These are phyloP conservation scores for Ophioninae sp. DNA, from an alignment of 2,888 invertebrate genomes.

Conservation along the genomic window DNA sequence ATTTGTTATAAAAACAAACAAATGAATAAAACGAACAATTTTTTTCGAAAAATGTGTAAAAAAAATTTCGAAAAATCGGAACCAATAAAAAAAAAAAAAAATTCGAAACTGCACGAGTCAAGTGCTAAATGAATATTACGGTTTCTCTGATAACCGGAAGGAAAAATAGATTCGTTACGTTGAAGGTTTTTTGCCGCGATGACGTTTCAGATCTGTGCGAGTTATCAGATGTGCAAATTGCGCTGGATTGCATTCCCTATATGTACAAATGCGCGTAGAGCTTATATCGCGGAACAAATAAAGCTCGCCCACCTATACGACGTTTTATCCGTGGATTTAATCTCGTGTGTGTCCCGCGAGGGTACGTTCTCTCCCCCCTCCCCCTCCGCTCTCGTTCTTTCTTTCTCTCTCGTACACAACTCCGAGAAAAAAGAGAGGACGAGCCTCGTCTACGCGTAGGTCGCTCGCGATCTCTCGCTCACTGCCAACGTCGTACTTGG, in stretches of 20 bases:
- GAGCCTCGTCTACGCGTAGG: slow-evolving; percentile 54
- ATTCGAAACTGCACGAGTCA: not conserved
- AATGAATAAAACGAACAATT: too few relatives aligned
- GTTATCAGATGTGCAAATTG: slow-evolving; percentile 62
- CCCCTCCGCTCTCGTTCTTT: not conserved
- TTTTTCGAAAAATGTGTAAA: too few relatives aligned
- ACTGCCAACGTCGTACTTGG: slow-evolving; percentile 27
- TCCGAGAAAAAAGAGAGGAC: slow-evolving; percentile 38
- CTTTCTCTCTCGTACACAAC: not conserved
- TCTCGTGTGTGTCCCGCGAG: slow-evolving; percentile 51
- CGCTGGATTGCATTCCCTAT: slow-evolving; percentile 49
- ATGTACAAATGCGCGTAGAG: slow-evolving; percentile 9
- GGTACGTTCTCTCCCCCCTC: not conserved
- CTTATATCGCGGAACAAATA: slow-evolving; percentile 62
- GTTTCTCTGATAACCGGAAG: not conserved
- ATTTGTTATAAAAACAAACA: too few relatives aligned
- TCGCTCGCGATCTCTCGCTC: slow-evolving; percentile 55
- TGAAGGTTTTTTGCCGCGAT: slow-evolving; percentile 1
- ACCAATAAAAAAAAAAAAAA: not conserved
- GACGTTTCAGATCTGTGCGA: slow-evolving; percentile 40
- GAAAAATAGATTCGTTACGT: slow-evolving; percentile 1
- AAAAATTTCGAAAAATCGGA: too few relatives aligned
- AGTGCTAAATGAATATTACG: not conserved
- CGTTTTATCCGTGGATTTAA: slow-evolving; percentile 61
- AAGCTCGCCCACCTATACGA: slow-evolving; percentile 60